Evolutionary conservation across 2,888 invertebrate species (phyloP).

Genomic region (Dolichopus griseipennis): DNA sequence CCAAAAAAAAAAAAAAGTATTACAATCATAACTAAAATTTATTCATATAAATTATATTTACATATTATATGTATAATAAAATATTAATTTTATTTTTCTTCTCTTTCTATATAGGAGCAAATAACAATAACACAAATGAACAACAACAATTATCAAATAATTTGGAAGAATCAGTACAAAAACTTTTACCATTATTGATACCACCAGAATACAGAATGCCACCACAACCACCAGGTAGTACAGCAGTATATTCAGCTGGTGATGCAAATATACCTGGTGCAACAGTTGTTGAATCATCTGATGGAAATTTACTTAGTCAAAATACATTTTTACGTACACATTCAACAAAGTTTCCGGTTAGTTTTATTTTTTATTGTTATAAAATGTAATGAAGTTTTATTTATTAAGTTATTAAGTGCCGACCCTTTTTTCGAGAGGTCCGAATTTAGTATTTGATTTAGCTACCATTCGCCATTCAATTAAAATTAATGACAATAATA

Average conservation of each 20-base stretch:
- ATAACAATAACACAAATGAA: background rate
- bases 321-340: conserved; percentile 54
- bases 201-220: conserved; percentile 60
- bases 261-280: conserved; percentile 40
- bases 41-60: no score
- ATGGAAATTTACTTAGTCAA: conserved; percentile 32
- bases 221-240: conserved; percentile 53
- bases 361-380: conserved; percentile 30
- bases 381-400: no score
- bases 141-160: background rate
- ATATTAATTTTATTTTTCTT: no score
- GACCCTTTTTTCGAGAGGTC: no score
- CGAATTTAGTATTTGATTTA: no score
- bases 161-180: background rate
- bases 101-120: background rate
- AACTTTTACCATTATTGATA: background rate
- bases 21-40: no score
- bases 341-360: conserved; percentile 71
- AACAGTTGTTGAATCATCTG: conserved; percentile 27
- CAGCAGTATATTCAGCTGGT: conserved; percentile 47
- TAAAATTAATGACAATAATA: no score
- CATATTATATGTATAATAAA: no score
- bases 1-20: no score
- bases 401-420: no score
- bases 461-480: no score